Conservation (phyloP, 2,113 vertebrate species). For the Chloropsis cyanopogon region DNA sequence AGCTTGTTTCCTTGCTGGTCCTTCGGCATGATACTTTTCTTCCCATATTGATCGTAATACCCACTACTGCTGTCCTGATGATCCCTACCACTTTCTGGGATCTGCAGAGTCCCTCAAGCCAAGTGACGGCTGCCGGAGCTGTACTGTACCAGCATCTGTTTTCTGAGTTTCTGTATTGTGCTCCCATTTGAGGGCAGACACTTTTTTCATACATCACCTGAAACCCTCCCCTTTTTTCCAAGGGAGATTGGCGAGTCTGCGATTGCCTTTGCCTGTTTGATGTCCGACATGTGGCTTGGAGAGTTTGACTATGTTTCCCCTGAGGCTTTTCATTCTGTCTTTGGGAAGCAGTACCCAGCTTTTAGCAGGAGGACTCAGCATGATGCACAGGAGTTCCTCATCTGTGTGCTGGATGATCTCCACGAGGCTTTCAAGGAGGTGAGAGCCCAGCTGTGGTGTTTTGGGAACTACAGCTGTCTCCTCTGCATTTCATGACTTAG, state of each 20-base stretch:
- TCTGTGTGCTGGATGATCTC: slow-evolving; percentile 80
- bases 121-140: not conserved
- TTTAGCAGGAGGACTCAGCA: slow-evolving; percentile 80
- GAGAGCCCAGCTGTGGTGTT: not conserved
- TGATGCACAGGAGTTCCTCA: slow-evolving; percentile 85
- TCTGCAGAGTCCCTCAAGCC: not conserved
- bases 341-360: slow-evolving; percentile 71
- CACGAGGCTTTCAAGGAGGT: slow-evolving; percentile 83
- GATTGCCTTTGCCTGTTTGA: slow-evolving; percentile 72
- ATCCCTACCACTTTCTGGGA: not conserved
- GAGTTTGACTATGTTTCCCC: slow-evolving; percentile 71
- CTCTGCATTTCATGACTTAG: not conserved
- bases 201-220: not conserved
- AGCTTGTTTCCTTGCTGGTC: not conserved
- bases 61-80: fast-evolving
- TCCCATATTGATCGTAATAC: not conserved
- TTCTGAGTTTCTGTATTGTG: not conserved
- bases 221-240: not conserved
- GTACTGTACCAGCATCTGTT: fast-evolving
- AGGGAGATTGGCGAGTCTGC: slow-evolving; percentile 64
- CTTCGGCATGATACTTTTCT: too few relatives aligned
- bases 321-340: slow-evolving; percentile 60
- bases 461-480: not conserved
- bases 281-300: slow-evolving; percentile 82
- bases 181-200: not conserved